Percentiles rank a stretch among this genome's conserved stretches.
phyloP scores from a whole-genome alignment of 2,113 vertebrate genomes.

The Parotia lawesii region DNA sequence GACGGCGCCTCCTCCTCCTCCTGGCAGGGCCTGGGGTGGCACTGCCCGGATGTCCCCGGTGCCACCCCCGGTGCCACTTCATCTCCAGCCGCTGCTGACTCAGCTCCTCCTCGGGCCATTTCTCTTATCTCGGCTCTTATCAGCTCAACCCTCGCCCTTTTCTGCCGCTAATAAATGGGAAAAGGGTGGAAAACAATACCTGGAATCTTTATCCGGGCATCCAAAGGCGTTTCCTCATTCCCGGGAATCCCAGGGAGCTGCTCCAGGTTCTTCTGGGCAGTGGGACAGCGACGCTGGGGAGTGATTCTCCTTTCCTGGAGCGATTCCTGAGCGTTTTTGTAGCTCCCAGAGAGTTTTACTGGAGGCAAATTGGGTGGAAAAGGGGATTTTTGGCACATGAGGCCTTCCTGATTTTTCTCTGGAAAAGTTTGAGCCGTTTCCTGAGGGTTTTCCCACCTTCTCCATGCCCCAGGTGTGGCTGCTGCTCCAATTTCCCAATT shows the following conservation, averaged over 20 bases:
- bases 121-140: not conserved
- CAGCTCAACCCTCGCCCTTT: not conserved
- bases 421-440: accelerated
- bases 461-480: not conserved
- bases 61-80: not conserved
- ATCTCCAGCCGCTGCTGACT: not conserved
- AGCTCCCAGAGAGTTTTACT: not conserved
- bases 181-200: not conserved
- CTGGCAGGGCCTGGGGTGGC: not conserved
- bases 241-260: not conserved
- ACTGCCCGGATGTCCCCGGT: not conserved
- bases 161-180: not conserved
- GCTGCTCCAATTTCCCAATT: not conserved
- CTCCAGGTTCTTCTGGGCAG: not conserved
- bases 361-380: not conserved
- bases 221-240: not conserved
- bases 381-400: accelerated
- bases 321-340: accelerated
- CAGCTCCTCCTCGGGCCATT: not conserved
- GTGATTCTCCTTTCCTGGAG: not conserved
- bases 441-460: not conserved
- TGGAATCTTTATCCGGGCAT: not conserved
- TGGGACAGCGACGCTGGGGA: accelerated
- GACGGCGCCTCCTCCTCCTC: accelerated
- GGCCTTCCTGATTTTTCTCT: not conserved